Conservation (phyloP, 64 coral and sea anemone genomes). For the Porites lutea region DNA sequence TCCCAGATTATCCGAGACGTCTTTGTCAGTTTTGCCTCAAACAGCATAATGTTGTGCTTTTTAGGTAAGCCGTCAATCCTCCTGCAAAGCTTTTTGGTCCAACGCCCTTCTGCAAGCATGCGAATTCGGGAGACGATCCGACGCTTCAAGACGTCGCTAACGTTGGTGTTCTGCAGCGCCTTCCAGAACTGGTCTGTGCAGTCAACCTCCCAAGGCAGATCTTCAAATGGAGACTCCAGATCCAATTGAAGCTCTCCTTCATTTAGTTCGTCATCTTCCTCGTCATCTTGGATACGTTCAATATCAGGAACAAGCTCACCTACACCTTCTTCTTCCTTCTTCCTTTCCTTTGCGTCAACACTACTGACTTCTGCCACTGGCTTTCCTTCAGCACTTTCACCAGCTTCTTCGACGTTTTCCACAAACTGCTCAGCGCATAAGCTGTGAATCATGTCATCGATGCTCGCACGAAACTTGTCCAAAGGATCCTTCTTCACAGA, state of each 20-base stretch:
- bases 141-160: constrained; percentile 33
- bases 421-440: neutral
- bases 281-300: constrained; percentile 23
- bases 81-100: constrained; percentile 65
- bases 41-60: constrained; percentile 55
- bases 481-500: constrained; percentile 14
- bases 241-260: constrained; percentile 23
- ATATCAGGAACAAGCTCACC: constrained; percentile 8
- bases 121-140: constrained; percentile 54
- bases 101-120: constrained; percentile 72
- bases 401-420: neutral
- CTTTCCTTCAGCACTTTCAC: neutral
- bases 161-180: constrained; percentile 45
- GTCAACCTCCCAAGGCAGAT: constrained; percentile 77
- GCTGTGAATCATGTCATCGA: neutral
- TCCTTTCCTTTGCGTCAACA: neutral
- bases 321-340: neutral
- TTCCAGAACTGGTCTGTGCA: constrained; percentile 76
- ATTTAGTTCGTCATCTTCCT: neutral
- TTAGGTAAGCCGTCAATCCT: constrained; percentile 45
- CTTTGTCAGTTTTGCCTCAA: constrained; percentile 60
- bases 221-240: constrained; percentile 66
- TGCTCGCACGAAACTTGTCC: neutral
- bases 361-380: neutral
- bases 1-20: constrained; percentile 67